Evolutionary conservation across 2,888 invertebrate genomes (phyloP), one percentile per base, ranked within the genome.

Genomic region (Melieria picta): DNA sequence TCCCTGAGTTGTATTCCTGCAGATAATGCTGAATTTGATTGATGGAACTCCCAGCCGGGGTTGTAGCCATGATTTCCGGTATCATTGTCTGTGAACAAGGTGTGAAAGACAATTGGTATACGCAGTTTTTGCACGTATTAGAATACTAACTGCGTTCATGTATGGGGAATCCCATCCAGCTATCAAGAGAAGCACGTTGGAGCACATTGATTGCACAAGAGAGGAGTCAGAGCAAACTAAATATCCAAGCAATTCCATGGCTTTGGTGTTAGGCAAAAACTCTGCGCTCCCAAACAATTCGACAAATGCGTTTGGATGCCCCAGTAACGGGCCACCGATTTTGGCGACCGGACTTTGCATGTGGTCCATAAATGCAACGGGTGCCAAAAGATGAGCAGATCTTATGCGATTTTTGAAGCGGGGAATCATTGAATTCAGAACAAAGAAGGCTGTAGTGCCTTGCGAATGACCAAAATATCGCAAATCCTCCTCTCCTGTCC

Each of bases 401-500:
- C 79, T 80, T 11, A 82, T 77, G 69, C 79, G 79, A 30, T 75
- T 65, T 57, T 81, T 82, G 60, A 79, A 82, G 0, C 46, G 42
- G 5, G 82, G 79, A 47, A 7, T 76, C 75, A 80, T 78, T 4
- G 82, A 81, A 72, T 79, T 78, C 80, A 82, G 79, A 0, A 92
- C 92, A 81, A 92, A 93, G 77, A 93, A 90, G 80, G 91, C 89
- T 0, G 94, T 93, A 0, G 94, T 93, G 1, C 97, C 97, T 92
- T 97, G 96, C 0, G 96, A 97, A 86, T 97, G 96, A 0, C 97
- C 97, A 61, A 96, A 88, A 83, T 96, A 97, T n/a, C 80, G 79
- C 11, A 83, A 67, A 63, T 83, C 71, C 7, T 70, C n/a, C 60
- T 80, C 75, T 4, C 80, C 80, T 0, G 82, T 84, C 4, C 50